These are phyloP conservation scores for Tiaroga cobitis DNA, from an alignment of 2,797 vertebrate genomes.

Conservation along the genomic window DNA sequence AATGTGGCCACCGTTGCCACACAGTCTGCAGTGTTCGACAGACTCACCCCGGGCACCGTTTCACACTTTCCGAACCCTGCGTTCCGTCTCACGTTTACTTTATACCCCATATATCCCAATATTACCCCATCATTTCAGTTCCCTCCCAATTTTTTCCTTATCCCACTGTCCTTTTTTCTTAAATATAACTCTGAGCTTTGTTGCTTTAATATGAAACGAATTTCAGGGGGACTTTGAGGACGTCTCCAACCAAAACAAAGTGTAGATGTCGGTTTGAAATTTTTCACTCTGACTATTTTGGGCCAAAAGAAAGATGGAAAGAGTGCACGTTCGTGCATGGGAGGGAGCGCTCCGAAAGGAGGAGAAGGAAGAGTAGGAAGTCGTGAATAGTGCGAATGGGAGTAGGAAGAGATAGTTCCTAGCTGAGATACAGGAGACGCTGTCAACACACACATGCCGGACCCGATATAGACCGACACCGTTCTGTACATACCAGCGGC, in stretches of 20 bases:
- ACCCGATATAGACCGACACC: conserved; percentile 73
- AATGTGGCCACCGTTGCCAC: conserved; percentile 48
- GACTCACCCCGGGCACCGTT: conserved; percentile 42
- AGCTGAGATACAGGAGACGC: conserved; percentile 67
- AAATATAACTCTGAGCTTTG: conserved; percentile 37
- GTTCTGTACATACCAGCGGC: conserved; percentile 69
- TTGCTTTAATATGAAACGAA: conserved; percentile 49
- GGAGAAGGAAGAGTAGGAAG: conserved; percentile 65
- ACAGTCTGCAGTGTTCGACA: conserved; percentile 48
- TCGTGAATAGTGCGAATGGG: conserved; percentile 65
- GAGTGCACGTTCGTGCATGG: not conserved
- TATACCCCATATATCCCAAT: conserved; percentile 21
- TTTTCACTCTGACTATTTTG: conserved; percentile 30
- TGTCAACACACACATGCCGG: conserved; percentile 68
- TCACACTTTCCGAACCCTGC: conserved; percentile 53
- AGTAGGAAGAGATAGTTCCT: conserved; percentile 77
- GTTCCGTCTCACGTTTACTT: conserved; percentile 26
- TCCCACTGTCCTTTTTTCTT: conserved; percentile 6
- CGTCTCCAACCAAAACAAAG: conserved; percentile 47
- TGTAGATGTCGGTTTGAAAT: conserved; percentile 11
- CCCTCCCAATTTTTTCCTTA: conserved; percentile 23
- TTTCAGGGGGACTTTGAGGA: conserved; percentile 36
- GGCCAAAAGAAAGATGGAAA: conserved; percentile 19
- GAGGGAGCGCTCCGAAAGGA: conserved; percentile 51
- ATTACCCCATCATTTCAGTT: conserved; percentile 29